These are phyloP conservation scores for Neomonachus schauinslandi DNA, from an alignment of 2,113 vertebrate genomes.

Conservation along the genomic window DNA sequence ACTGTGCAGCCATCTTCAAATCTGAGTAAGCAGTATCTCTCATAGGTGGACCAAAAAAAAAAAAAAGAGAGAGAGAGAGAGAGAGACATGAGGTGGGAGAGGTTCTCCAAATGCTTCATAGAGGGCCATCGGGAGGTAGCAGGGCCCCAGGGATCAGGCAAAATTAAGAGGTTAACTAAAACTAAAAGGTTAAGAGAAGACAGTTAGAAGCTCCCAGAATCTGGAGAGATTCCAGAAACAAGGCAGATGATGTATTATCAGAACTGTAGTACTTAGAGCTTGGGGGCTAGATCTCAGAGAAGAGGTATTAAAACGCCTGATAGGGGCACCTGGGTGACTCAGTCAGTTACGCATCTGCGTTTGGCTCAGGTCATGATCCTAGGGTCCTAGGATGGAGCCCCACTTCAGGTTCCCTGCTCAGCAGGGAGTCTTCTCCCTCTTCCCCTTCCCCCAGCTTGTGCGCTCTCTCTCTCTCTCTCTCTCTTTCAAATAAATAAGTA, in stretches of 20 bases:
- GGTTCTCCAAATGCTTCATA: neutral
- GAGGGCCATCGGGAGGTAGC: neutral
- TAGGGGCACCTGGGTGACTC: neutral
- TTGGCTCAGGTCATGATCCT: neutral
- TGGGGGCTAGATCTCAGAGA: neutral
- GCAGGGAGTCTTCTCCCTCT: neutral
- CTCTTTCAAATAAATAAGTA: neutral
- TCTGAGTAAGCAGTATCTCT: neutral
- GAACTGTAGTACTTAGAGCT: neutral
- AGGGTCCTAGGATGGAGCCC: neutral
- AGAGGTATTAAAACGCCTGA: neutral
- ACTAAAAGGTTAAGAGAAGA: neutral
- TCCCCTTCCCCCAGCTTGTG: neutral
- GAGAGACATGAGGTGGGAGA: neutral
- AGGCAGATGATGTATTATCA: neutral
- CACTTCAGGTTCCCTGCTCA: neutral
- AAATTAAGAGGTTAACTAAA: neutral
- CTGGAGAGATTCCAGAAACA: neutral
- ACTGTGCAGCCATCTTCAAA: slow-evolving; percentile 95
- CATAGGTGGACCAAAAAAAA: neutral
- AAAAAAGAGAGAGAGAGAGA: too few species aligned
- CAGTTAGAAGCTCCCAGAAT: neutral
- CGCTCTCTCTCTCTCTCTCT: neutral
- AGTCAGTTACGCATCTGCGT: neutral
- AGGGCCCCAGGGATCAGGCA: neutral